Evolutionary conservation across 2,113 vertebrate genomes (phyloP).

Genomic region (Bufo bufo): DNA sequence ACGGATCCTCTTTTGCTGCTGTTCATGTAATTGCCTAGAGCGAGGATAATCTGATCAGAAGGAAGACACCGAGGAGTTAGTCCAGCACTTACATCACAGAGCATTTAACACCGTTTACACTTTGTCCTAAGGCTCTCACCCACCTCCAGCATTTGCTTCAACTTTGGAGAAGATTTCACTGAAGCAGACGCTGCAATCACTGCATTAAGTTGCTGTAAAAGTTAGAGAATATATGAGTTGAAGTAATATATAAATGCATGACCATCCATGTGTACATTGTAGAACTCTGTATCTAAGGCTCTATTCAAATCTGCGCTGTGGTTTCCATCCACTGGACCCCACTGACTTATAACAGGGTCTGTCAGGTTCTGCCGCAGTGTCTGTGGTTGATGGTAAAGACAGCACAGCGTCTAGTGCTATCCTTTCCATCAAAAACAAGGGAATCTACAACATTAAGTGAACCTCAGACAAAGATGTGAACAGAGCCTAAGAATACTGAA

Average conservation of each 20-base stretch:
- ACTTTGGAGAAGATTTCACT: conserved; percentile 89
- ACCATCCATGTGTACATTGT: not conserved
- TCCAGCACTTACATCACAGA: not conserved
- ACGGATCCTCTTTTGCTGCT: conserved; percentile 95
- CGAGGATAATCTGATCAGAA: conserved; percentile 87
- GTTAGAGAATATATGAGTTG: not conserved
- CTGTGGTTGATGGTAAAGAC: not conserved
- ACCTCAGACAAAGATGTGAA: not conserved
- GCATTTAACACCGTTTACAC: not conserved
- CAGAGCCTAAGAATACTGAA: not conserved
- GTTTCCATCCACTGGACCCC: not conserved
- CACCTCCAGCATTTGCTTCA: conserved; percentile 94
- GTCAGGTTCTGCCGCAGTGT: not conserved
- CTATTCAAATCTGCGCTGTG: not conserved
- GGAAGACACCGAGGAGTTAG: not conserved
- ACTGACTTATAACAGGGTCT: not conserved
- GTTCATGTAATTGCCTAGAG: conserved; percentile 98
- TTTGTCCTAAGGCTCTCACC: conserved; percentile 37
- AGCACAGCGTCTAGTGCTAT: too few relatives aligned
- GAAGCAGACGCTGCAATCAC: conserved; percentile 94
- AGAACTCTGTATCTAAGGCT: not conserved
- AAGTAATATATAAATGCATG: too few relatives aligned
- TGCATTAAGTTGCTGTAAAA: conserved; percentile 87
- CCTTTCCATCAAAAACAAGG: too few relatives aligned
- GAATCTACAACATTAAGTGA: too few relatives aligned